These are phyloP conservation scores for Heliothis subflexa DNA, from an alignment of 1,140 invertebrate species.

Conservation along the genomic window DNA sequence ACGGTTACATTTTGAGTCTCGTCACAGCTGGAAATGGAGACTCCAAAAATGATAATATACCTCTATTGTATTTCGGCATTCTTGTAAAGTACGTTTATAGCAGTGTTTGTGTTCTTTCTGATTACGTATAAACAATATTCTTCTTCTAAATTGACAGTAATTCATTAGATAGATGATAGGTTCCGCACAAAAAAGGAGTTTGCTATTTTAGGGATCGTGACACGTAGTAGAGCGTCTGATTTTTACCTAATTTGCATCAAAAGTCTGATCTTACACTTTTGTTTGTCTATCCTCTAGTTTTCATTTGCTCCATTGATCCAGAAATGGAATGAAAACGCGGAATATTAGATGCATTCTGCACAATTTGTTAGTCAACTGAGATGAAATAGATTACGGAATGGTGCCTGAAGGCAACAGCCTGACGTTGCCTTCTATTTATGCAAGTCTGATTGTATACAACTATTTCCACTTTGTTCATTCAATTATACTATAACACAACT, in stretches of 20 bases:
- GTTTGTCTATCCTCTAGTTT: neutral
- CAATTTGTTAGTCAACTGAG: constrained; percentile 33
- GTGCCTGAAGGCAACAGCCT: constrained; percentile 20
- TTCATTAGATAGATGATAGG: no score
- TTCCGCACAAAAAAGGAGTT: no score
- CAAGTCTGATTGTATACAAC: neutral
- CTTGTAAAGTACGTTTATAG: neutral
- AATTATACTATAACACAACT: neutral
- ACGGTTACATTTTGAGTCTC: neutral
- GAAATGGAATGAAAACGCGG: neutral
- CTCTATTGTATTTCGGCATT: neutral
- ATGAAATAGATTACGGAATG: constrained; percentile 23
- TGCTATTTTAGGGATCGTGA: no score
- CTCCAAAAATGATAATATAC: neutral
- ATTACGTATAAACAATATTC: no score
- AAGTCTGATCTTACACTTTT: neutral
- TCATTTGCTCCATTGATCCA: constrained; percentile 1
- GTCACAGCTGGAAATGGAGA: neutral
- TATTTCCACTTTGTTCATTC: neutral
- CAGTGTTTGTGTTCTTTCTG: neutral
- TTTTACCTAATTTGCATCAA: no score
- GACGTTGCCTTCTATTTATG: constrained; percentile 29
- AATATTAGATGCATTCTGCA: constrained; percentile 24
- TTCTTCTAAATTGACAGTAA: no score
- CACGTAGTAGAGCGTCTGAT: no score